These are phyloP conservation scores for Ovibos moschatus DNA, from an alignment of 2,113 vertebrate species.

Conservation along the genomic window DNA sequence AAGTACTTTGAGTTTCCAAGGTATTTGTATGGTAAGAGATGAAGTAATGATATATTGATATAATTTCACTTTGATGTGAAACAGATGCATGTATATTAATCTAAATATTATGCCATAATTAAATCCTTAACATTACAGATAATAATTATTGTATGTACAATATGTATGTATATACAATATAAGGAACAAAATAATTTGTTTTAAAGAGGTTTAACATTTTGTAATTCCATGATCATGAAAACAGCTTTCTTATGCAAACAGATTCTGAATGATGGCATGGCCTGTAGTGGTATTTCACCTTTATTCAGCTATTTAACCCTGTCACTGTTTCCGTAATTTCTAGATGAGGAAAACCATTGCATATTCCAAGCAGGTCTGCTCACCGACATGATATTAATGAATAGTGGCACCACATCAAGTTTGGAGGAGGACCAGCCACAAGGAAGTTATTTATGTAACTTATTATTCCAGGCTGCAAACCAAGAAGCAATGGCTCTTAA, in stretches of 20 bases:
- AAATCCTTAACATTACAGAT: not conserved
- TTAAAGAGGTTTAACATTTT: not conserved
- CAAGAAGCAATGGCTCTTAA: slow-evolving; percentile 55
- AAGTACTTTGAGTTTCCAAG: not conserved
- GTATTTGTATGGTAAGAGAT: not conserved
- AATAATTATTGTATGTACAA: not conserved
- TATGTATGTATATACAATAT: not conserved
- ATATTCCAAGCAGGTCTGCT: slow-evolving; percentile 41
- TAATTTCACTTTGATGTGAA: not conserved
- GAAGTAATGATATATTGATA: not conserved
- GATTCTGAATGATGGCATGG: not conserved
- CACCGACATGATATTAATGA: slow-evolving; percentile 44
- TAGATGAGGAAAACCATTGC: not conserved
- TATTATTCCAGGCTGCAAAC: slow-evolving; percentile 61
- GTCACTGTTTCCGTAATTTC: not conserved
- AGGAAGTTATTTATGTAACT: slow-evolving; percentile 67
- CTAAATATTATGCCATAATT: not conserved
- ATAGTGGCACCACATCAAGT: slow-evolving; percentile 51
- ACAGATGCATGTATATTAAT: not conserved
- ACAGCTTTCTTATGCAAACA: not conserved
- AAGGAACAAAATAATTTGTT: not conserved
- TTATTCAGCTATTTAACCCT: slow-evolving; percentile 32
- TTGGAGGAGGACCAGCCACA: slow-evolving; percentile 4
- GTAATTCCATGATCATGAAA: slow-evolving; percentile 23
- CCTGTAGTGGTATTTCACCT: not conserved